Evolutionary conservation across 2,113 vertebrate genomes (phyloP), one percentile per base, ranked within the genome.

Genomic region (Leucopsar rothschildi): DNA sequence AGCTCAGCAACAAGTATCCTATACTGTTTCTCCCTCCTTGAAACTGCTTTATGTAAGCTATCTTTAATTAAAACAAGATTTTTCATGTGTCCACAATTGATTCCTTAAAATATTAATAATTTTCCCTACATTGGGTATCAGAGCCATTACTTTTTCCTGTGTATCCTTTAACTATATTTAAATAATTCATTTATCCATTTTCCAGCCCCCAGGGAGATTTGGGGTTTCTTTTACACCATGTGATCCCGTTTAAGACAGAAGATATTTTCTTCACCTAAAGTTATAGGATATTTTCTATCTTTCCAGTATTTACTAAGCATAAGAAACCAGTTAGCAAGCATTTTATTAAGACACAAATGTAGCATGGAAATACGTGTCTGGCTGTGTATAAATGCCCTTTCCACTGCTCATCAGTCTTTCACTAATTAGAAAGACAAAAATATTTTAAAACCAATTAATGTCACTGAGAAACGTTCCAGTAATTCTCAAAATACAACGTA

Each of bases 131-230:
- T 22, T 66, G 50, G 53, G 55, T 92, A 86, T 92, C 95, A 94
- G 83, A 92, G 86, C 86, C 86, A 93, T 96, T 95, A 83, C 86
- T 87, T 97, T 92, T 93, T 88, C 72, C 75, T 86, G 55, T 85
- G 63, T 94, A 73, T 87, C 95, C 84, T 91, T 89, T 94, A 96
- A 95, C 83, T 91, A 37, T 92, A 93, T 84, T 96, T 97, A 94
- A 97, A 97, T 97, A 95, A 96, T 97, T 95, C 65, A 97, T 97
- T 80, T 88, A 93, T 81, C 69, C 83, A 95, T 95, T 93, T 92
- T 76, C 90, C 61, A 89, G 50, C 80, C 86, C 79, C 94, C 7
- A 1, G 83, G 79, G 75, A 90, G 27, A 80, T 16, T 42, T 11
- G 57, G 33, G n/a, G 24, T 80, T 66, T 68, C 55, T 59, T 87